Evolutionary conservation across 2,797 vertebrate genomes (phyloP).

Genomic region (Phyllotis vaccarum): DNA sequence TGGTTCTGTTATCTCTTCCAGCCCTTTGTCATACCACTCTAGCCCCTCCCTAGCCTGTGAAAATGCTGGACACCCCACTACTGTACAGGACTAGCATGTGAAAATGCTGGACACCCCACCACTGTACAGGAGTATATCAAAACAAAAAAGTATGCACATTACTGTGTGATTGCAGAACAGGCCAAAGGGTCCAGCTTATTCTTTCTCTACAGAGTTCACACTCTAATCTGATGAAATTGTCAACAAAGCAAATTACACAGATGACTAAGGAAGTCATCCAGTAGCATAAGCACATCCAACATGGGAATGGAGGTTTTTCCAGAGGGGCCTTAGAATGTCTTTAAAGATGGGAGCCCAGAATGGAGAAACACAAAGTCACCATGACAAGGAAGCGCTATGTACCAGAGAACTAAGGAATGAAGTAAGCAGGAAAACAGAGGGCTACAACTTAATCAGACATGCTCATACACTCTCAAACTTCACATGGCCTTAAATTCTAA

Average conservation of each 20-base stretch:
- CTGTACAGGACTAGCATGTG: no score
- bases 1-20: neutral
- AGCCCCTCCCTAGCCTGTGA: neutral
- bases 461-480: neutral
- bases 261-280: neutral
- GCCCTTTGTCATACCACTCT: neutral
- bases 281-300: neutral
- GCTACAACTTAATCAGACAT: neutral
- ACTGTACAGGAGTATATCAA: neutral
- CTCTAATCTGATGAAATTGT: neutral
- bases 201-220: conserved; percentile 18
- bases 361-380: neutral
- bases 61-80: neutral
- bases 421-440: conserved; percentile 16
- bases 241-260: neutral
- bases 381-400: neutral
- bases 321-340: neutral
- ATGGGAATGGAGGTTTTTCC: neutral
- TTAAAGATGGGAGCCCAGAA: neutral
- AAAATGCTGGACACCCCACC: neutral
- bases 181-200: neutral
- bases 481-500: neutral
- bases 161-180: neutral
- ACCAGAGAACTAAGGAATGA: neutral
- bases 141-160: neutral